Evolutionary conservation across 2,113 vertebrate species (phyloP).

Genomic region (Lonchura striata): DNA sequence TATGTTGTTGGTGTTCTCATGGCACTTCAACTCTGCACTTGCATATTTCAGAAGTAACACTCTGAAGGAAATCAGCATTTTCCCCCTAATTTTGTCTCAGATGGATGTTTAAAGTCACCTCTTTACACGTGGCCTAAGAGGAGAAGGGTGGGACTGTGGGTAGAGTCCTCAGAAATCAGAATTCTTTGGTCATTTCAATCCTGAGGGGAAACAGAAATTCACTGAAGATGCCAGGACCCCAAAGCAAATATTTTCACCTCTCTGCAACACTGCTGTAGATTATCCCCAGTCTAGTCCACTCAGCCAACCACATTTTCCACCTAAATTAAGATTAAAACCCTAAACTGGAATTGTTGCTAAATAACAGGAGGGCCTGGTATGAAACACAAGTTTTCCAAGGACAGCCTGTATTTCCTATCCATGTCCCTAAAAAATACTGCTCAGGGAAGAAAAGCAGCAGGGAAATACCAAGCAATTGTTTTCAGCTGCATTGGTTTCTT

Average conservation of each 20-base stretch:
- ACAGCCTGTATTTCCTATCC: background rate
- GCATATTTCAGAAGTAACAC: accelerated
- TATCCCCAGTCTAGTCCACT: background rate
- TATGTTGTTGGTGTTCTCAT: background rate
- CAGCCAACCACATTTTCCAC: background rate
- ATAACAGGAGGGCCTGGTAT: background rate
- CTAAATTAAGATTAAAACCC: background rate
- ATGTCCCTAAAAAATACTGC: accelerated
- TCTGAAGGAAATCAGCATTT: background rate
- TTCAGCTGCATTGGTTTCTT: background rate
- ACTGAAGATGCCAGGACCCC: background rate
- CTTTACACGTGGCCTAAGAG: background rate
- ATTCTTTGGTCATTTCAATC: background rate
- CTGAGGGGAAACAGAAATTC: background rate
- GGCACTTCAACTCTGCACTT: background rate
- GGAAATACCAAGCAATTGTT: background rate
- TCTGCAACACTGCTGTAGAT: background rate
- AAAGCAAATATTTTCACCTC: background rate
- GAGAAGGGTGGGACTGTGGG: background rate
- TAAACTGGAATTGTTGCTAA: background rate
- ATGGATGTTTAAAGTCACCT: background rate
- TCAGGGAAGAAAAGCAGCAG: background rate
- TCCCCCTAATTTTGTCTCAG: background rate
- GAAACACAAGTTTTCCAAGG: background rate
- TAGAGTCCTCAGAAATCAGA: background rate